Evolutionary conservation across 2,797 vertebrate genomes (phyloP).

Genomic region (Mus caroli): DNA sequence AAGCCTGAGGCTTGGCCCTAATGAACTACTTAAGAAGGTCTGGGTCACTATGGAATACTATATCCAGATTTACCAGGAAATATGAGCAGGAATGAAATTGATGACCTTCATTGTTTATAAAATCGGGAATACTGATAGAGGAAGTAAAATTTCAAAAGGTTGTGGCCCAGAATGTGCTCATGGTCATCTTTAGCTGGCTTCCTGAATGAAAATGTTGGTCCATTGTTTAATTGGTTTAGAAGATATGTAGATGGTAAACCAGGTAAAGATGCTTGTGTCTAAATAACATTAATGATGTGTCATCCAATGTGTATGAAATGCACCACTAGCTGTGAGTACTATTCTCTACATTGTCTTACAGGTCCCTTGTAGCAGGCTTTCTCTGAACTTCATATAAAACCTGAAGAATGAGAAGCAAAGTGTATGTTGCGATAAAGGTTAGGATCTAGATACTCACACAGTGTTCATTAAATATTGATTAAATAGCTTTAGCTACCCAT

Average conservation of each 20-base stretch:
- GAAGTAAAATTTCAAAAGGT: neutral
- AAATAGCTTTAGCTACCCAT: neutral
- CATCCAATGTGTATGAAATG: slow-evolving; percentile 51
- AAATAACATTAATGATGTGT: neutral
- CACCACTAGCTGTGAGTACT: neutral
- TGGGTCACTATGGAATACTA: neutral
- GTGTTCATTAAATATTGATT: neutral
- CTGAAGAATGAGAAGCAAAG: neutral
- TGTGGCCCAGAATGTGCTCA: neutral
- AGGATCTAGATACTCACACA: neutral
- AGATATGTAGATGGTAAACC: neutral
- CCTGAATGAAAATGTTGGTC: neutral
- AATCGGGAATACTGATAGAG: neutral
- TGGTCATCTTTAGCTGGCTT: neutral
- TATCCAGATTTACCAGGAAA: neutral
- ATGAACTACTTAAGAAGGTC: neutral
- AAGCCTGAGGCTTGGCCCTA: neutral
- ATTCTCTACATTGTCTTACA: fast-evolving
- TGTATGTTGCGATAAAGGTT: neutral
- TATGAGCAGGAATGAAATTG: neutral
- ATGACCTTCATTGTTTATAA: neutral
- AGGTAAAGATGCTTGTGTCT: neutral
- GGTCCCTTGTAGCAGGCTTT: neutral
- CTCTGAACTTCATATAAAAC: neutral
- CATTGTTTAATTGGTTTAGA: neutral